phyloP scores from a whole-genome alignment of 2,888 invertebrate genomes.

The Mellilla xanthometata region DNA sequence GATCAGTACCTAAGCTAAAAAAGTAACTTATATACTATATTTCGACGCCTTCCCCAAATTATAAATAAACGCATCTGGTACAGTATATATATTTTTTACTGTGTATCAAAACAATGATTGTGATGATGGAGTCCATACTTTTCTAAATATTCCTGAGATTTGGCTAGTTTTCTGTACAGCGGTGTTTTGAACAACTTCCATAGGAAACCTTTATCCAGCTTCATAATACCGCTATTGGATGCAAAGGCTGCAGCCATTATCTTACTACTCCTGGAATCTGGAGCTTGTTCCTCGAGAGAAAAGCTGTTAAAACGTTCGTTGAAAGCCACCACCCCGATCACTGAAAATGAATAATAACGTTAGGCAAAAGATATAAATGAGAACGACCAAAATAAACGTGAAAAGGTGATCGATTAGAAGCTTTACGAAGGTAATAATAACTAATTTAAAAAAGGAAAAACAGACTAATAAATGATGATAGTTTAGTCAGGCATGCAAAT shows the following conservation, averaged over 20 bases:
- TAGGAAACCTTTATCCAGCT: slow-evolving; percentile 87
- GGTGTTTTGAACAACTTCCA: slow-evolving; percentile 90
- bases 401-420: no score
- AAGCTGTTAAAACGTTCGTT: slow-evolving; percentile 88
- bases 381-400: no score
- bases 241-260: slow-evolving; percentile 88
- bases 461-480: no score
- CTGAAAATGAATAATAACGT: slow-evolving; percentile 61
- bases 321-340: slow-evolving; percentile 88
- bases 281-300: slow-evolving; percentile 78
- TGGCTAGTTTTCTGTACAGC: slow-evolving; percentile 85
- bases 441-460: no score
- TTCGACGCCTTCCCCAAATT: no score
- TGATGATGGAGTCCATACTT: slow-evolving; percentile 44
- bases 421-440: no score
- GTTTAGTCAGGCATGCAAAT: no score
- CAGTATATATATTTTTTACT: no score
- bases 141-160: slow-evolving; percentile 89
- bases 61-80: no score
- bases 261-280: slow-evolving; percentile 84
- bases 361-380: no score
- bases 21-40: no score
- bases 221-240: slow-evolving; percentile 87
- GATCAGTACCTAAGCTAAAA: no score
- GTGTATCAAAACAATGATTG: neutral